Conservation (phyloP, 2,113 vertebrate species). For the Sialia sialis region DNA sequence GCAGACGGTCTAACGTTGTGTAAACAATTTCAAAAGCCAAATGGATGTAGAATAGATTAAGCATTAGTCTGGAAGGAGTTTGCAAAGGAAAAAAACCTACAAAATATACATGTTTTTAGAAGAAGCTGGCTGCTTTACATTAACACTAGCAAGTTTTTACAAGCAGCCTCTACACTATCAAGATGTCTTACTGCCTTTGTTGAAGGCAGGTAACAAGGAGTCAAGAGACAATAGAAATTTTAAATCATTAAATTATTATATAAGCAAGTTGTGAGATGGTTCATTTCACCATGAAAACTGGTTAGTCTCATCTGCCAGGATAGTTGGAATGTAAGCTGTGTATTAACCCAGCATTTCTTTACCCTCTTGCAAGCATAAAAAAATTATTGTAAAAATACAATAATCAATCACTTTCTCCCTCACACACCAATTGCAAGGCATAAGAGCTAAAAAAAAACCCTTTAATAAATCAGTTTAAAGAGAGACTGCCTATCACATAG, state of each 20-base stretch:
- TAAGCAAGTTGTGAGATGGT: not conserved
- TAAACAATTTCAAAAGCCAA: constrained; percentile 16
- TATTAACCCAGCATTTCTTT: not conserved
- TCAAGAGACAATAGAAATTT: not conserved
- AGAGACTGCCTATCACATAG: not conserved
- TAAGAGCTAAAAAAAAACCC: not conserved
- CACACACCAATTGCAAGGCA: not conserved
- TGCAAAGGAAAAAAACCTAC: not conserved
- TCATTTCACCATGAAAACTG: not conserved
- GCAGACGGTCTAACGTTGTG: not conserved
- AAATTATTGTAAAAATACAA: not conserved
- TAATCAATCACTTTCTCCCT: not conserved
- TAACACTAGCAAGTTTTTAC: not conserved
- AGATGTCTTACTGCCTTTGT: not conserved
- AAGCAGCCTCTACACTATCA: not conserved
- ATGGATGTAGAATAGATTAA: not conserved
- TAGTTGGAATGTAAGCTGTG: not conserved
- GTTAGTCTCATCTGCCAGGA: not conserved
- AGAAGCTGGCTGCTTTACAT: not conserved
- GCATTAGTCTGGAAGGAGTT: not conserved
- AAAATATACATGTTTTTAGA: not conserved
- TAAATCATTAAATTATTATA: not conserved
- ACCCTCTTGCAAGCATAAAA: not conserved
- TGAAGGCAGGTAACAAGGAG: not conserved
- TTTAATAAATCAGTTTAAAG: not conserved